A percentile compares a stretch with the other conserved stretches of the same genome.
Evolutionary conservation across 2,113 vertebrate species (phyloP).

Genomic region (Bujurquina vittata): DNA sequence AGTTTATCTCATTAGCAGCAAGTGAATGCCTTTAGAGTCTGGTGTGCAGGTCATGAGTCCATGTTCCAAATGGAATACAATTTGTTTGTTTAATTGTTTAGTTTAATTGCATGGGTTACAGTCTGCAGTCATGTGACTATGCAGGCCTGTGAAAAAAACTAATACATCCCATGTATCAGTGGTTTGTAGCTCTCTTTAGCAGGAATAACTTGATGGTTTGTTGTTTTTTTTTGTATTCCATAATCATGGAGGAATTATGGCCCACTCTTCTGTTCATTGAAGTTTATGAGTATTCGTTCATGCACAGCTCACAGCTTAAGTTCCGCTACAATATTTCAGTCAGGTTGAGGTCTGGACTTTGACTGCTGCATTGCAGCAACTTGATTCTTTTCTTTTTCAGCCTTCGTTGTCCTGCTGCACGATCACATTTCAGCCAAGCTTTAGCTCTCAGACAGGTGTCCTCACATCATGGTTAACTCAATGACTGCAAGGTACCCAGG

Average conservation of each 20-base stretch:
- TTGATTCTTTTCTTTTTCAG: too few relatives aligned
- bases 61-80: too few relatives aligned
- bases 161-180: not conserved
- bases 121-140: not conserved
- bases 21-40: not conserved
- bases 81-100: not conserved
- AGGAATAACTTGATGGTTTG: not conserved
- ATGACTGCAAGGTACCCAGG: too few relatives aligned
- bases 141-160: not conserved
- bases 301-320: not conserved
- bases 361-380: not conserved
- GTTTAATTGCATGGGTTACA: not conserved
- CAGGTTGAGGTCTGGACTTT: not conserved
- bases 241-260: not conserved
- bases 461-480: not conserved
- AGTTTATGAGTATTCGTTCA: not conserved
- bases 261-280: not conserved
- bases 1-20: too few relatives aligned
- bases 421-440: not conserved
- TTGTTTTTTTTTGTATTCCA: not conserved
- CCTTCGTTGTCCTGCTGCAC: not conserved
- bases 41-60: not conserved
- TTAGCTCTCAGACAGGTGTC: not conserved
- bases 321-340: not conserved
- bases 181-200: not conserved